Evolutionary conservation across 92 coral and sea anemone genomes (phyloP).

Genomic region (Palythoa heliodiscus): DNA sequence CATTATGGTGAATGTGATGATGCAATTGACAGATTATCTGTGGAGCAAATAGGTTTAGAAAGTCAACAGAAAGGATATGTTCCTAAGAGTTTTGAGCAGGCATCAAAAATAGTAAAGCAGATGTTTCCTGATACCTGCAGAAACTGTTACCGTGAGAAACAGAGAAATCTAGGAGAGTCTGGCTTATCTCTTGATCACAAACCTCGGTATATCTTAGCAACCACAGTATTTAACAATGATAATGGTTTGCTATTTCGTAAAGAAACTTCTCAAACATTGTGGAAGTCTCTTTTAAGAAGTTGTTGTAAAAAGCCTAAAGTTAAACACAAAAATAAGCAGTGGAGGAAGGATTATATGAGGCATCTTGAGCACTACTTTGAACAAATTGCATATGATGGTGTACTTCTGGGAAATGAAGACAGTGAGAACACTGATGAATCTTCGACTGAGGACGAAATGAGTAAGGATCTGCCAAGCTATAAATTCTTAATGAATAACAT

Average conservation of each 20-base stretch:
- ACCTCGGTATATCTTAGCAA: neutral
- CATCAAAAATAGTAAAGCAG: neutral
- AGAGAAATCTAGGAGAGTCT: neutral
- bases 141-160: constrained; percentile 19
- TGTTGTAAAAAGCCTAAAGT: constrained; percentile 2
- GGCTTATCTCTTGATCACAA: neutral
- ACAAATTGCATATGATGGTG: neutral
- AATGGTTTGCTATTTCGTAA: neutral
- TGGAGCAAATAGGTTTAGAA: constrained; percentile 21
- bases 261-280: neutral
- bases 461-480: constrained; percentile 24
- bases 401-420: constrained; percentile 43
- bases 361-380: constrained; percentile 11
- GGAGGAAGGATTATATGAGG: constrained; percentile 27
- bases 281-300: constrained; percentile 20
- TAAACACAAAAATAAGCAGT: constrained; percentile 8
- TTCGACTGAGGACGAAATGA: constrained; percentile 15
- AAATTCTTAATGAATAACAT: constrained; percentile 38
- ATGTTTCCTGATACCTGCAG: neutral
- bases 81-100: constrained; percentile 3
- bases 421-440: constrained; percentile 45
- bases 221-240: neutral
- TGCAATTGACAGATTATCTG: neutral
- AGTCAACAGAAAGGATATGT: neutral
- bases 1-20: constrained; percentile 47